phyloP scores from a whole-genome alignment of 2,797 vertebrate species.

The Brachyrhaphis roseni region DNA sequence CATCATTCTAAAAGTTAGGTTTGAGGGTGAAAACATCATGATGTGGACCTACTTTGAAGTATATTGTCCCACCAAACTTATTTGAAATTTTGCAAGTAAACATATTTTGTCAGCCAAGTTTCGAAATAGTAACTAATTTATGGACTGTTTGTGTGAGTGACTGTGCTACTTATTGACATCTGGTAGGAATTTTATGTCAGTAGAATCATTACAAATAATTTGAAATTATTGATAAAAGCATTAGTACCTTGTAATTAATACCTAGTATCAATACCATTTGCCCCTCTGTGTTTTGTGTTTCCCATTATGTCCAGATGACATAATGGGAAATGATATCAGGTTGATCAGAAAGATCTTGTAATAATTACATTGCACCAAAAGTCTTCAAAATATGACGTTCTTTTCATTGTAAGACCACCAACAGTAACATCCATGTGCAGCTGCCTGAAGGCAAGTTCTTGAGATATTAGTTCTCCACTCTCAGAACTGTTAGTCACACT shows the following conservation, averaged over 20 bases:
- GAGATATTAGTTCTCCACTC: constrained; percentile 76
- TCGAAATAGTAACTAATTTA: neutral
- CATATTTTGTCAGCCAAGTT: neutral
- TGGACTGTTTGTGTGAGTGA: neutral
- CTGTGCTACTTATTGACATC: neutral
- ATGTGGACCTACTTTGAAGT: neutral
- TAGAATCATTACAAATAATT: neutral
- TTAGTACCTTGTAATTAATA: neutral
- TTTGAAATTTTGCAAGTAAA: neutral
- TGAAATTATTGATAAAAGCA: neutral
- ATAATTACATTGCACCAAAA: constrained; percentile 56
- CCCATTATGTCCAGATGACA: constrained; percentile 44
- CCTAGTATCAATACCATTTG: neutral
- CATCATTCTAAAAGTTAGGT: neutral
- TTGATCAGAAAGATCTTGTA: constrained; percentile 42
- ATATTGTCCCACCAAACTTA: neutral
- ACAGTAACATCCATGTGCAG: constrained; percentile 68
- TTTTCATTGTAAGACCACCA: constrained; percentile 64
- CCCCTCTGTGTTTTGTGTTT: constrained; percentile 23
- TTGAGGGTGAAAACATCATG: neutral
- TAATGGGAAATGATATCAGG: no score
- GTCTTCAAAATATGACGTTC: constrained; percentile 55
- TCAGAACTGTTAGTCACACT: constrained; percentile 79
- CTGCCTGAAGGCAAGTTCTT: constrained; percentile 73
- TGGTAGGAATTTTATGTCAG: neutral